A percentile compares a stretch with the other conserved stretches of the same genome.
Evolutionary conservation across 2,888 invertebrate species (phyloP).

Genomic region (Lacanobia wlatinum): DNA sequence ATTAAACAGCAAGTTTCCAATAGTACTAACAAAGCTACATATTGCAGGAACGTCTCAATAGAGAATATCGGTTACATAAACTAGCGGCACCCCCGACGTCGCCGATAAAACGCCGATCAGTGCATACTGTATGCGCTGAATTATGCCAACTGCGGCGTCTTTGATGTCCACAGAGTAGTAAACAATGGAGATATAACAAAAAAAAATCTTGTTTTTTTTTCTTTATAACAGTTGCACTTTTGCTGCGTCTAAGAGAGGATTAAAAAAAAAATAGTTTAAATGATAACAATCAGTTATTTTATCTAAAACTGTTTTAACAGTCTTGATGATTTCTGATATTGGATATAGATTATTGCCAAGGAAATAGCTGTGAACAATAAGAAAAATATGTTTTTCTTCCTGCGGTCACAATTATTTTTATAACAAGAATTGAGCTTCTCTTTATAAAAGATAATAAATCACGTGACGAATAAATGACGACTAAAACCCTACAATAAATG

Average conservation of each 20-base stretch:
- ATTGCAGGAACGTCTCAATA: conserved; percentile 63
- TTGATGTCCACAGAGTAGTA: conserved; percentile 74
- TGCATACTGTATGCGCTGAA: conserved; percentile 81
- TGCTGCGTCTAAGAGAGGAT: no score
- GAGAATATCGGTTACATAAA: conserved; percentile 64
- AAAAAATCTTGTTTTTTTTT: neutral
- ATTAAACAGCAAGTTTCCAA: conserved; percentile 31
- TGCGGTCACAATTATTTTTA: no score
- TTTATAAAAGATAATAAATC: conserved; percentile 10
- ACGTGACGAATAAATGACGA: neutral
- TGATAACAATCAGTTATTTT: no score
- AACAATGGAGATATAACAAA: neutral
- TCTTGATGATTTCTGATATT: no score
- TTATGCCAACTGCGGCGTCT: conserved; percentile 77
- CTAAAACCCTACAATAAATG: conserved; percentile 10
- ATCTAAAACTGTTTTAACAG: no score
- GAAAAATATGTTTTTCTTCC: neutral
- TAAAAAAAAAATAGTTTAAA: no score
- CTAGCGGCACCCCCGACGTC: conserved; percentile 68
- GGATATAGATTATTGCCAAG: no score
- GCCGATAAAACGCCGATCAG: conserved; percentile 81
- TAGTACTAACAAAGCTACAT: conserved; percentile 59
- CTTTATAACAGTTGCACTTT: no score
- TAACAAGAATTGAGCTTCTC: neutral
- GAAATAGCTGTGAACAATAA: no score